Evolutionary conservation across 2,888 invertebrate species (phyloP).

Genomic region (Cryptops parisi): DNA sequence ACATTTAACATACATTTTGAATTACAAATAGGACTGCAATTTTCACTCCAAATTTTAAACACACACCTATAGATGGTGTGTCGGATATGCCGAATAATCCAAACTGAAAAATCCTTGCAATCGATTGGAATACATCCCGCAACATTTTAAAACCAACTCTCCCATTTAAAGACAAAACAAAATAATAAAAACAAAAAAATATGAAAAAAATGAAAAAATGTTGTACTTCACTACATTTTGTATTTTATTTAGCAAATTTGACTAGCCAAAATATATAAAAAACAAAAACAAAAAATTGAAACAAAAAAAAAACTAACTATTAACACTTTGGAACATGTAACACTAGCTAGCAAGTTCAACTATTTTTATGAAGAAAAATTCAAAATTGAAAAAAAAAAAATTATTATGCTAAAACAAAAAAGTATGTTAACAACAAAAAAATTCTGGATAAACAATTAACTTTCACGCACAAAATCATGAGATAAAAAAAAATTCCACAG

Average conservation of each 20-base stretch:
- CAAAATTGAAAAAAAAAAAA: neutral
- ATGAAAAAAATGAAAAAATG: neutral
- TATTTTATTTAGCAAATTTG: neutral
- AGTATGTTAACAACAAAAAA: neutral
- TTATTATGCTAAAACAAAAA: too few relatives aligned
- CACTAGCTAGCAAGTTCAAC: neutral
- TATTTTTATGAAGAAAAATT: neutral
- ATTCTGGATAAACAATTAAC: neutral
- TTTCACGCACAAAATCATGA: neutral
- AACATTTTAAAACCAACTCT: neutral
- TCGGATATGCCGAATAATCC: neutral
- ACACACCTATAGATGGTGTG: neutral
- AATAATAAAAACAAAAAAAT: neutral
- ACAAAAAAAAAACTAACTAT: too few relatives aligned
- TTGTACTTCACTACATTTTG: neutral
- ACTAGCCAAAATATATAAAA: neutral
- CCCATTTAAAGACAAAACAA: neutral
- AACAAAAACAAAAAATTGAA: too few relatives aligned
- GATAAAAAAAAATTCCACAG: neutral
- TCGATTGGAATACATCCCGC: too few relatives aligned
- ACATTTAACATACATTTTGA: too few relatives aligned
- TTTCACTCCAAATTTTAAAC: neutral
- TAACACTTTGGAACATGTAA: too few relatives aligned
- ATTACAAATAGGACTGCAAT: too few relatives aligned
- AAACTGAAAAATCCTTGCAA: neutral